Evolutionary conservation across 2,113 vertebrate genomes (phyloP).

Genomic region (Pycnonotus jocosus): DNA sequence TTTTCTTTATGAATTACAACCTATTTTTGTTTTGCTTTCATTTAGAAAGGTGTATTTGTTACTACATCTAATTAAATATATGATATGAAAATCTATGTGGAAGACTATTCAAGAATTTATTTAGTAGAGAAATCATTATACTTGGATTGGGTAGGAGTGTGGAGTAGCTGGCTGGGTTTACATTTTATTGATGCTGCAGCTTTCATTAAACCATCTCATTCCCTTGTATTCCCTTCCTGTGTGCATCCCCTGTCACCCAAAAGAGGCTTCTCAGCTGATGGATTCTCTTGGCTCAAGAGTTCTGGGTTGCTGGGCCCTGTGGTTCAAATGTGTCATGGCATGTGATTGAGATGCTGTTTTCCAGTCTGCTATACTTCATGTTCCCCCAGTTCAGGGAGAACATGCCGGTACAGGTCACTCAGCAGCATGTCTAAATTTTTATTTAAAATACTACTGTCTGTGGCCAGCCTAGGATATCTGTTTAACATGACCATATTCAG

Average conservation of each 20-base stretch:
- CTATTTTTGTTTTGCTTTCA: background rate
- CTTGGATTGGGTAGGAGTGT: background rate
- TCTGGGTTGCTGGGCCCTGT: background rate
- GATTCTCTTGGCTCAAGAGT: background rate
- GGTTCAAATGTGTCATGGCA: background rate
- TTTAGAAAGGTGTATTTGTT: background rate
- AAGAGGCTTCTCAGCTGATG: background rate
- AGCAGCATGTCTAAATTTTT: background rate
- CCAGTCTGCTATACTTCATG: background rate
- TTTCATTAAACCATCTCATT: background rate
- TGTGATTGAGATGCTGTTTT: background rate
- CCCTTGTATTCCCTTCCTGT: background rate
- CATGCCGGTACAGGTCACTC: background rate
- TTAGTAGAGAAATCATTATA: background rate
- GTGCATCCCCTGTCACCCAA: accelerated
- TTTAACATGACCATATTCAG: background rate
- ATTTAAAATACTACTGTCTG: background rate
- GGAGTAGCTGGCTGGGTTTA: background rate
- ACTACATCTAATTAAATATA: background rate
- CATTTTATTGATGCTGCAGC: background rate
- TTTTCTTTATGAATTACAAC: background rate
- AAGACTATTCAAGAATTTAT: background rate
- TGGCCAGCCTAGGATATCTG: background rate
- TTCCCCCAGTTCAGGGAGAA: background rate
- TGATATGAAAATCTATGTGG: background rate